A percentile compares a stretch with the other conserved stretches of the same genome.
phyloP scores from a whole-genome alignment of 2,113 vertebrate genomes.

The Spermophilus dauricus region DNA sequence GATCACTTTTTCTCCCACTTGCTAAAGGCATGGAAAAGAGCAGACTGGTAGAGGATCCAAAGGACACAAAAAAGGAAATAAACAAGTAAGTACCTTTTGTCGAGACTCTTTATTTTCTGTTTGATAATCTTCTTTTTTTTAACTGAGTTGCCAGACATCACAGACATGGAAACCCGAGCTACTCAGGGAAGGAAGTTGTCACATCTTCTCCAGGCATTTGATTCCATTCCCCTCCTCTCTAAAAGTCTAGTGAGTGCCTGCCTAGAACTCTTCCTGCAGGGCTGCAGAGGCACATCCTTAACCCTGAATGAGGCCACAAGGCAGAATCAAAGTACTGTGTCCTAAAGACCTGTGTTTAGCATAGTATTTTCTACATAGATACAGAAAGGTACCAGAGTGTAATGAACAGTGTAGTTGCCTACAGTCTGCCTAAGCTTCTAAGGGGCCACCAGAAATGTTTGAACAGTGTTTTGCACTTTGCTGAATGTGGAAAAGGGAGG shows the following conservation, averaged over 20 bases:
- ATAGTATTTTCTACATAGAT: not conserved
- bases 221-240: slow-evolving; percentile 24
- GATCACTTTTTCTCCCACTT: slow-evolving; percentile 16
- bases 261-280: not conserved
- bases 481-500: not conserved
- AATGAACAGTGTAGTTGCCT: not conserved
- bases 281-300: slow-evolving; percentile 6
- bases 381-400: not conserved
- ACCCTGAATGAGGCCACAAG: not conserved
- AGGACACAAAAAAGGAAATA: slow-evolving; percentile 90
- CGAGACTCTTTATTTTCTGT: slow-evolving; percentile 36
- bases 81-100: slow-evolving; percentile 82
- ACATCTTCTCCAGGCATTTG: slow-evolving; percentile 1
- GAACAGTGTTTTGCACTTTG: slow-evolving; percentile 34
- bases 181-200: not conserved
- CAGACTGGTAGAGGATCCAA: slow-evolving; percentile 89
- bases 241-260: not conserved
- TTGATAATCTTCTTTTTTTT: slow-evolving; percentile 51
- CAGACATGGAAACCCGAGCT: not conserved
- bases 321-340: slow-evolving; percentile 30
- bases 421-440: not conserved
- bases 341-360: not conserved
- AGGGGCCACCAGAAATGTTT: not conserved
- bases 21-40: slow-evolving; percentile 92
- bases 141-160: not conserved